Percentiles rank a stretch among this genome's conserved stretches.
Conservation (phyloP, 2,888 invertebrate species). For the Artemia sinica region DNA sequence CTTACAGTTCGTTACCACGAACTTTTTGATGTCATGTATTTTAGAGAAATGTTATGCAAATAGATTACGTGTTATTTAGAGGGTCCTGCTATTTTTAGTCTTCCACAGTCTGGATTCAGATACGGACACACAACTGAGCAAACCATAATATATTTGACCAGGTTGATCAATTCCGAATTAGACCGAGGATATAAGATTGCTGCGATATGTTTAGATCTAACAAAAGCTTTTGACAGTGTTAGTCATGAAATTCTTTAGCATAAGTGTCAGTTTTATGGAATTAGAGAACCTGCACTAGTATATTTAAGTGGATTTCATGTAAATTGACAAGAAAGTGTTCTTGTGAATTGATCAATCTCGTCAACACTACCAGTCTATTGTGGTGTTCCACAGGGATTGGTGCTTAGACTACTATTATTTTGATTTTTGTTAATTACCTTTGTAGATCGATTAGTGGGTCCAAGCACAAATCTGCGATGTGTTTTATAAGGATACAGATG, state of each 20-base stretch:
- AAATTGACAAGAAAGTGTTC: background rate
- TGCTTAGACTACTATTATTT: too few relatives aligned
- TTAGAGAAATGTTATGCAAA: background rate
- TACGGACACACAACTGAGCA: background rate
- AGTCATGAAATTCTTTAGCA: background rate
- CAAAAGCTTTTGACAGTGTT: background rate
- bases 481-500: too few relatives aligned
- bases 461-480: too few relatives aligned
- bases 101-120: background rate
- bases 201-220: background rate
- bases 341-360: background rate
- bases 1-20: background rate
- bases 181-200: conserved; percentile 1
- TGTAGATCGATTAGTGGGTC: too few relatives aligned
- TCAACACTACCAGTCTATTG: too few relatives aligned
- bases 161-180: background rate
- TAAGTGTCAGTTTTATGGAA: background rate
- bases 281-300: background rate
- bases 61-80: background rate
- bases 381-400: too few relatives aligned
- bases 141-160: too few relatives aligned
- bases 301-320: background rate
- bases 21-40: background rate
- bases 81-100: background rate
- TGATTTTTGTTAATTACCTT: too few relatives aligned